Conservation (phyloP, 1,140 invertebrate species). For the Bilobella aurantiaca region DNA sequence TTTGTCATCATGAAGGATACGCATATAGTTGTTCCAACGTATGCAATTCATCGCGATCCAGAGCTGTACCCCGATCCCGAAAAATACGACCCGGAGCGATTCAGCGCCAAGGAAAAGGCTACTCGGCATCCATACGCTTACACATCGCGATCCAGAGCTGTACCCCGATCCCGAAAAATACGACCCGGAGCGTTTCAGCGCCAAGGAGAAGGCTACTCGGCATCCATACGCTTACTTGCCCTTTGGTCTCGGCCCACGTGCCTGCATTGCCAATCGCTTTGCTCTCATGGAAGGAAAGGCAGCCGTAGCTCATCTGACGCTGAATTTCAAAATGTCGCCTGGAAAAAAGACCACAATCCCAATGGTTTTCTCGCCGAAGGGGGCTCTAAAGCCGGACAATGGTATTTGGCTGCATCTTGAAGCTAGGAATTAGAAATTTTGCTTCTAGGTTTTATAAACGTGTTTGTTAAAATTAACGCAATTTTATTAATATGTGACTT, state of each 20-base stretch:
- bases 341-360: slow-evolving; percentile 18
- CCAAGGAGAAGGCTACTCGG: slow-evolving; percentile 42
- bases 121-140: too few species aligned
- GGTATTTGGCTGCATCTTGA: slow-evolving; percentile 35
- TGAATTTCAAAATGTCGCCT: slow-evolving; percentile 13
- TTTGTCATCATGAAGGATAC: background rate
- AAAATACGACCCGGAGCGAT: slow-evolving; percentile 57
- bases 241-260: slow-evolving; percentile 64
- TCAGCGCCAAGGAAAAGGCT: slow-evolving; percentile 44
- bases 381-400: slow-evolving; percentile 39
- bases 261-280: slow-evolving; percentile 22
- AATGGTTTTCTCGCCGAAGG: slow-evolving; percentile 12
- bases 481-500: too few species aligned
- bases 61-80: slow-evolving; percentile 53
- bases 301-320: slow-evolving; percentile 5
- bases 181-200: slow-evolving; percentile 55
- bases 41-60: slow-evolving; percentile 53
- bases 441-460: too few species aligned
- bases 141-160: slow-evolving; percentile 52
- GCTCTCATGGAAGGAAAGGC: slow-evolving; percentile 20
- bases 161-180: slow-evolving; percentile 56
- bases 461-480: too few species aligned
- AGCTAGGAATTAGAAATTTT: too few species aligned
- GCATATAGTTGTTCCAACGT: slow-evolving; percentile 44
- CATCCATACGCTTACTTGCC: slow-evolving; percentile 54